A percentile compares a stretch with the other conserved stretches of the same genome.
Evolutionary conservation across 2,113 vertebrate species (phyloP).

Genomic region (Cheirogaleus medius): DNA sequence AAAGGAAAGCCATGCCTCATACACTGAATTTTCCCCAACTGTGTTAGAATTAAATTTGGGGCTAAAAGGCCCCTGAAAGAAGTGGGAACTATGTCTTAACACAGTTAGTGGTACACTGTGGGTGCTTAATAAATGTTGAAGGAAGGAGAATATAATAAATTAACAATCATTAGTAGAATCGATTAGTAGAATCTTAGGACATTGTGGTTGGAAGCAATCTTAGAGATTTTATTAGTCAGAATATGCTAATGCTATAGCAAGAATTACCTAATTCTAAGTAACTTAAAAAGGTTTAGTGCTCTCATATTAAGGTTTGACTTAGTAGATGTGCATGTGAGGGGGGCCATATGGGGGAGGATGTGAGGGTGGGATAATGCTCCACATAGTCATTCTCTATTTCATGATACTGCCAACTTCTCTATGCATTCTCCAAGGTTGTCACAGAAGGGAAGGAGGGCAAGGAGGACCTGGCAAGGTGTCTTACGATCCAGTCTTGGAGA

Average conservation of each 20-base stretch:
- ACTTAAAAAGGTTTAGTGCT: background rate
- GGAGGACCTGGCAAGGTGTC: background rate
- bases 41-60: background rate
- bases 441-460: too few relatives aligned
- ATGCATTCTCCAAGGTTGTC: background rate
- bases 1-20: background rate
- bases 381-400: background rate
- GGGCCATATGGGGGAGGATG: too few relatives aligned
- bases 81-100: background rate
- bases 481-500: background rate
- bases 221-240: background rate
- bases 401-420: background rate
- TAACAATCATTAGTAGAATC: background rate
- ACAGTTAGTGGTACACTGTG: background rate
- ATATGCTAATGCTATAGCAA: background rate
- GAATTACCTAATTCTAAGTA: background rate
- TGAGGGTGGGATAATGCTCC: accelerated
- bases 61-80: background rate
- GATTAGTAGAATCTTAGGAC: background rate
- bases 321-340: accelerated
- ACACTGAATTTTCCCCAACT: background rate
- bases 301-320: background rate
- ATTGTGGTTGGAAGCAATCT: background rate
- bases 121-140: background rate
- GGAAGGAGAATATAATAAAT: background rate